Conservation (phyloP, 2,888 invertebrate species). For the Xestobium rufovillosum region DNA sequence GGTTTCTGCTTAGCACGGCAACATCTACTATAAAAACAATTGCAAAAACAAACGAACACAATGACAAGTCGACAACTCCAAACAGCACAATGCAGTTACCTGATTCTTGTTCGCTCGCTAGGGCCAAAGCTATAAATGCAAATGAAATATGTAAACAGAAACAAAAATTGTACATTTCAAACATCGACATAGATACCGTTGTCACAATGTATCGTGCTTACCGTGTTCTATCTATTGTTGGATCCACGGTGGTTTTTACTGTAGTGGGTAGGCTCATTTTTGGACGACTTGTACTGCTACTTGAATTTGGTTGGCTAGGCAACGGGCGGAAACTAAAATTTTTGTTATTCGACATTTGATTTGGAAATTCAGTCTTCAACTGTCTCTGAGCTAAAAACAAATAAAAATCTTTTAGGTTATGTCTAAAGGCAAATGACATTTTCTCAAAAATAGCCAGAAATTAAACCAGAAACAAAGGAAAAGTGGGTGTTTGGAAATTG, state of each 20-base stretch:
- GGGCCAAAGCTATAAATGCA: constrained; percentile 27
- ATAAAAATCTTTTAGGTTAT: neutral
- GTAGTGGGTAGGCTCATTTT: constrained; percentile 40
- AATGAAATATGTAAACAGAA: constrained; percentile 18
- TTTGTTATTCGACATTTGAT: constrained; percentile 23
- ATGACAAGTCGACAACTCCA: constrained; percentile 4
- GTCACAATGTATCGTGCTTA: constrained; percentile 23
- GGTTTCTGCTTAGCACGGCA: no score
- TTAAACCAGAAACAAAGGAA: constrained; percentile 14
- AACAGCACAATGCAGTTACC: constrained; percentile 22
- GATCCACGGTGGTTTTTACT: constrained; percentile 32
- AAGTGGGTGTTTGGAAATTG: constrained; percentile 19
- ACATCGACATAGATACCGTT: no score
- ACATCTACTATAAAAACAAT: no score
- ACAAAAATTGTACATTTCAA: constrained; percentile 8
- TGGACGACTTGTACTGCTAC: constrained; percentile 30
- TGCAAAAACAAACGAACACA: neutral
- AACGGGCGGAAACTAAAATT: constrained; percentile 33
- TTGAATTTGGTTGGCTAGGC: constrained; percentile 24
- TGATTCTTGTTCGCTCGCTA: constrained; percentile 27
- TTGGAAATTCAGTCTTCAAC: constrained; percentile 23
- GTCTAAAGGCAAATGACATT: constrained; percentile 12
- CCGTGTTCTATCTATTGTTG: constrained; percentile 35
- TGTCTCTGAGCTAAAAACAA: constrained; percentile 18
- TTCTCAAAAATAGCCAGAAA: constrained; percentile 11